Evolutionary conservation across 2,888 invertebrate species (phyloP), one percentile per base, ranked within the genome.

Genomic region (Agrilus biguttatus): DNA sequence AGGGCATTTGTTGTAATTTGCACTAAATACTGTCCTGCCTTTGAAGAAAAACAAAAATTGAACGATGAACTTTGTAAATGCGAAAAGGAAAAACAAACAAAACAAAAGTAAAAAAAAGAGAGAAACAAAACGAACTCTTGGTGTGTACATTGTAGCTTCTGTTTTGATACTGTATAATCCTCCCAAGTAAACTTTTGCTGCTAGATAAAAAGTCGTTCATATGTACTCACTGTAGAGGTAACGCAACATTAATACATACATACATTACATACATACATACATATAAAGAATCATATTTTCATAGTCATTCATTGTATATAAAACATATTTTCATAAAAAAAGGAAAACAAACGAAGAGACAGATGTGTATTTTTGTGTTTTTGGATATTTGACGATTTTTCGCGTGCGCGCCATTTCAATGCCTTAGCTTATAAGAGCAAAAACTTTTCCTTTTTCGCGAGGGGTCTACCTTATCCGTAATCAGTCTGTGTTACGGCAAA

Each of bases 141-240:
- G 62, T 63, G 63, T 65, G 61, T 62, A 62, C 62, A 56, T 58
- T 47, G 54, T 61, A 62, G 61, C 59, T 59, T 59, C 61, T 62
- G 62, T 63, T 65, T 65, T 65, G 63, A 62, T 65, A 64, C 60
- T 61, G 56, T 59, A 62, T 61, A 59, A 57, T 57, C 45, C 45
- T 57, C 55, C 53, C 57, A 55, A 56, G 58, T 56, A 55, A 45
- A 47, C 44, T 44, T 47, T 44, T 45, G 45, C 47, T 47, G 42
- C 45, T 47, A 47, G 45, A 45, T 43, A 45, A 52, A 40, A 39
- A 47, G 19, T 14, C n/a, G 13, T 33, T 33, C 40, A 21, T 33
- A 33, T 40, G 14, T 28, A 28, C 28, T 28, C 28, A 28, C 28
- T 28, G 28, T 28, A 28, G 28, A 28, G 28, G 28, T 28, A 28